Evolutionary conservation across 2,888 invertebrate genomes (phyloP), one percentile per base, ranked within the genome.

Genomic region (Luperina nickerlii): DNA sequence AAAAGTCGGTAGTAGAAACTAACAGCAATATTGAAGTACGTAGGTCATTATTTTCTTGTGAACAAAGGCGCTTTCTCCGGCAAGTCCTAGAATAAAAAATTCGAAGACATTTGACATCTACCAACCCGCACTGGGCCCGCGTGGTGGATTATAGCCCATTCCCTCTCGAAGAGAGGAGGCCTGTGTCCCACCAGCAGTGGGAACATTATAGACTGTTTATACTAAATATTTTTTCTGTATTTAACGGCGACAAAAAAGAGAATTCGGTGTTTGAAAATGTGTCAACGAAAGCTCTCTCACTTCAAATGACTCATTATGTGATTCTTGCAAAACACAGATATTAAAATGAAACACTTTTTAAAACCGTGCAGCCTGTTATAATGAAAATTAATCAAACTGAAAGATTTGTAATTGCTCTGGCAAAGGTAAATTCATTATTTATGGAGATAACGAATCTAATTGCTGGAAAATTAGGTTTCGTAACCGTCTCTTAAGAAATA

Each of bases 371-470:
- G 79, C 57, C 74, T 60, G 51, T 42, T 54, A 66, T 60, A 63
- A 78, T 67, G 45, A 63, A 78, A 76, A 84, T 63, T 78, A 57
- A 63, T 66, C 62, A 38, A 38, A 63, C 66, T 62, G 38, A 60
- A 67, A 48, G 70, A 54, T 77, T 81, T 65, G 9, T 69, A 77
- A 76, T 77, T 76, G 42, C 57, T 67, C n/a, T 38, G 7, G 11
- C 48, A 75, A 75, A 57, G 62, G 18, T 68, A 76, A 85, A 76
- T 85, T 51, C 2, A 79, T 85, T 85, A 75, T 75, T 63, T 13
- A 83, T 51, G 67, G 62, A 77, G 65, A 74, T 76, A 84, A 67
- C 51, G 42, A 62, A 75, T 62, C 57, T 15, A 63, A 80, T 77
- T 71, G 65, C 51, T 68, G 42, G 57, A 74, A 54, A 70, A 76